Base-by-base conservation (phyloP, 37 sponge, comb jelly and placozoan genomes). In the Bolinopsis microptera region DNA sequence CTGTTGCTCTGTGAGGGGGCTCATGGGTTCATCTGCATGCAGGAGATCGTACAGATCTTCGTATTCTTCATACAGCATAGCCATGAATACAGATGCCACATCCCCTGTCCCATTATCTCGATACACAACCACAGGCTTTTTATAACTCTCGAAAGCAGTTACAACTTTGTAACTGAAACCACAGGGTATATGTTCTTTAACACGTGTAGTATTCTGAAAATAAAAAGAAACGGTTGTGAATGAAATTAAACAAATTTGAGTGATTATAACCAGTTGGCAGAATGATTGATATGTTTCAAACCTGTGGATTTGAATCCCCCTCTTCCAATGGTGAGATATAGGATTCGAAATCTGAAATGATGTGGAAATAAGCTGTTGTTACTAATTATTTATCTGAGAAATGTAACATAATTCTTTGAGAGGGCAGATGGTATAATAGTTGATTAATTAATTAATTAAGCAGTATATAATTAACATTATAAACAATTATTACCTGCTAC, bases 401-500 rank as follows among this genome's bases (percentile, higher is more conserved):
- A n/a, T n/a, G n/a, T n/a, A n/a, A n/a, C n/a, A n/a, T n/a, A n/a
- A n/a, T n/a, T n/a, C n/a, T n/a, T n/a, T n/a, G n/a, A n/a, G n/a
- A n/a, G n/a, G n/a, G n/a, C n/a, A n/a, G n/a, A n/a, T n/a, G n/a
- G n/a, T n/a, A n/a, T n/a, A n/a, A n/a, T n/a, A n/a, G n/a, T n/a
- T n/a, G n/a, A n/a, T n/a, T n/a, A n/a, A n/a, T n/a, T n/a, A n/a
- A n/a, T n/a, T n/a, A n/a, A n/a, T n/a, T n/a, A n/a, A n/a, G n/a
- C n/a, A n/a, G n/a, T n/a, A n/a, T n/a, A n/a, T n/a, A n/a, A n/a
- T n/a, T n/a, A n/a, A n/a, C n/a, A n/a, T n/a, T n/a, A n/a, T n/a
- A n/a, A n/a, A n/a, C n/a, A n/a, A n/a, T n/a, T n/a, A n/a, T n/a
- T 82, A 86, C 90, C 90, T 30, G 90, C 90, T 2, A 86, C 90